Evolutionary conservation across 2,113 vertebrate genomes (phyloP).

Genomic region (Mirounga angustirostris): DNA sequence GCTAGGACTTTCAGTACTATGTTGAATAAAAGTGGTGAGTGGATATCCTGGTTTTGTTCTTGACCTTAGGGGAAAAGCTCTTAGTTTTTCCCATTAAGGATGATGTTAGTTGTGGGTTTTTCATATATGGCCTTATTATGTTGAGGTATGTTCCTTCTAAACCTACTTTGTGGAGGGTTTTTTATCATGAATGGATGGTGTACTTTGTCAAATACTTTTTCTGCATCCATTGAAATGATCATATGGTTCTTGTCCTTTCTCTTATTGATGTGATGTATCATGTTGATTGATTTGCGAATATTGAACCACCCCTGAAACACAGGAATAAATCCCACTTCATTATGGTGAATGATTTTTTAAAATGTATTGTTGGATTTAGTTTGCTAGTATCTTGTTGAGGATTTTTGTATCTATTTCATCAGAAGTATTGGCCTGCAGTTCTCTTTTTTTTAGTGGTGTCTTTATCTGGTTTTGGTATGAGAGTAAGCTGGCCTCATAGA

Average conservation of each 20-base stretch:
- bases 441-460: neutral
- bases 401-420: neutral
- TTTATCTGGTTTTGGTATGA: neutral
- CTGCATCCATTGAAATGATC: neutral
- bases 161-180: neutral
- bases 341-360: neutral
- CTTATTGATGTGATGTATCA: neutral
- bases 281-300: neutral
- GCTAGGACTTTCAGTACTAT: neutral
- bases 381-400: neutral
- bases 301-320: neutral
- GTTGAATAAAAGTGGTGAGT: neutral
- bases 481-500: neutral
- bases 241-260: neutral
- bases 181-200: neutral
- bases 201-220: neutral
- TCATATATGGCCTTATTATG: neutral
- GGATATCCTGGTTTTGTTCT: neutral
- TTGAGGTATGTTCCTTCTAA: neutral
- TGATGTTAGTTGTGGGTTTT: neutral
- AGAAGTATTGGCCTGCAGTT: neutral
- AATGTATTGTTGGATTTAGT: neutral
- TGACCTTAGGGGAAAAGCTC: neutral
- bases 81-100: neutral
- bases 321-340: neutral